Evolutionary conservation across 2,113 vertebrate species (phyloP).

Genomic region (Hypomesus transpacificus): DNA sequence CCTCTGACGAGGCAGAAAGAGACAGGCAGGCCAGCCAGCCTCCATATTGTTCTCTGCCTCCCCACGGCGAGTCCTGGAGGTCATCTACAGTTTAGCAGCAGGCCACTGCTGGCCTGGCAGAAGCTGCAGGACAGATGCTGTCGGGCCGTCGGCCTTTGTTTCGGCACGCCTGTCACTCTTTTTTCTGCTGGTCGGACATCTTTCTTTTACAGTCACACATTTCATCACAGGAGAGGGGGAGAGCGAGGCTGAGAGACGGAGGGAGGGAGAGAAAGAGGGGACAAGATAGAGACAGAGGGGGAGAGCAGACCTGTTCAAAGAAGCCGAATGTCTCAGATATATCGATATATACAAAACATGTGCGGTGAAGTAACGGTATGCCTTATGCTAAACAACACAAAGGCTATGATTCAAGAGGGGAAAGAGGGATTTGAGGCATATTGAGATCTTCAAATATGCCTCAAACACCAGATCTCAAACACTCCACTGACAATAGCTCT

Average conservation of each 20-base stretch:
- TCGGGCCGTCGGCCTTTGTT: neutral
- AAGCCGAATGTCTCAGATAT: too few relatives aligned
- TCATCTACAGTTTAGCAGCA: conserved; percentile 63
- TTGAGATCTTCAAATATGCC: too few relatives aligned
- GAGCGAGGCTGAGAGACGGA: neutral
- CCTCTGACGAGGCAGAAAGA: conserved; percentile 56
- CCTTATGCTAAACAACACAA: too few relatives aligned
- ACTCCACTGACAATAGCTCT: too few relatives aligned
- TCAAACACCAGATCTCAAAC: too few relatives aligned
- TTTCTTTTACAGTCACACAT: neutral
- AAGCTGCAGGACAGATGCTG: conserved; percentile 39
- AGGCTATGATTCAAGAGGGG: too few relatives aligned
- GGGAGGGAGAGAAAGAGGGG: neutral
- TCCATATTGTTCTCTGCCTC: conserved; percentile 63
- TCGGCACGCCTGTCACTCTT: neutral
- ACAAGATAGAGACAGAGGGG: neutral
- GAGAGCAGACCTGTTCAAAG: neutral
- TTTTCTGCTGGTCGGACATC: conserved; percentile 13
- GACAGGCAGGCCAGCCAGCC: conserved; percentile 59
- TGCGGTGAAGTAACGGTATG: too few relatives aligned
- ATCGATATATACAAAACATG: too few relatives aligned
- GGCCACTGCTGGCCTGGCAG: conserved; percentile 24
- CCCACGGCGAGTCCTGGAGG: conserved; percentile 59
- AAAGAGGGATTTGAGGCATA: too few relatives aligned
- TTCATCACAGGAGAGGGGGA: neutral